Evolutionary conservation across 2,113 vertebrate genomes (phyloP).

Genomic region (Cisticola juncidis): DNA sequence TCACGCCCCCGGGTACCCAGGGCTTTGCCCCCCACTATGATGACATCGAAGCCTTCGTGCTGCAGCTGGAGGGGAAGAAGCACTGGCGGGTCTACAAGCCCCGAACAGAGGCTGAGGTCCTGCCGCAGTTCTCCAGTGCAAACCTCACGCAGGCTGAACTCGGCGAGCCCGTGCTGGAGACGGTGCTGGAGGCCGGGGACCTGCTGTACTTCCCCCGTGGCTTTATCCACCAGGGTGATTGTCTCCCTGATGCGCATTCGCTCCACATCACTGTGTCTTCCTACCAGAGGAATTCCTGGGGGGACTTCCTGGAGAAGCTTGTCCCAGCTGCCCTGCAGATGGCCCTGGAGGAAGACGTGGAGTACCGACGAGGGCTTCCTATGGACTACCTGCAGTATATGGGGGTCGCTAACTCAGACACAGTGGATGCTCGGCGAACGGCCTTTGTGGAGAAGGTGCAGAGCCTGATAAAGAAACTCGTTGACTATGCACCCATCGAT

Average conservation of each 20-base stretch:
- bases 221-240: conserved; percentile 92
- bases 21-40: conserved; percentile 98
- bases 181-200: conserved; percentile 89
- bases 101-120: conserved; percentile 65
- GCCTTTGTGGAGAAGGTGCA: conserved; percentile 82
- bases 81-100: conserved; percentile 93
- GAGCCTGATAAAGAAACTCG: conserved; percentile 82
- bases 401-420: conserved; percentile 89
- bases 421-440: conserved; percentile 75
- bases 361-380: conserved; percentile 89
- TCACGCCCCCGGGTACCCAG: conserved; percentile 90
- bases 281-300: conserved; percentile 94
- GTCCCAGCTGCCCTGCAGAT: conserved; percentile 88
- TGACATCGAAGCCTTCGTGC: conserved; percentile 94
- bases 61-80: conserved; percentile 96
- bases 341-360: conserved; percentile 91
- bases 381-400: conserved; percentile 89
- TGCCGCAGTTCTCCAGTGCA: conserved; percentile 70
- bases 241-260: conserved; percentile 85
- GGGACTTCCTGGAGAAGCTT: conserved; percentile 87
- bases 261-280: conserved; percentile 94
- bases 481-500: conserved; percentile 85
- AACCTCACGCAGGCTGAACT: conserved; percentile 87
- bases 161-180: conserved; percentile 85
- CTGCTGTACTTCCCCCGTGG: conserved; percentile 94